Evolutionary conservation across 2,888 invertebrate species (phyloP).

Genomic region (Campopleginae sp.): DNA sequence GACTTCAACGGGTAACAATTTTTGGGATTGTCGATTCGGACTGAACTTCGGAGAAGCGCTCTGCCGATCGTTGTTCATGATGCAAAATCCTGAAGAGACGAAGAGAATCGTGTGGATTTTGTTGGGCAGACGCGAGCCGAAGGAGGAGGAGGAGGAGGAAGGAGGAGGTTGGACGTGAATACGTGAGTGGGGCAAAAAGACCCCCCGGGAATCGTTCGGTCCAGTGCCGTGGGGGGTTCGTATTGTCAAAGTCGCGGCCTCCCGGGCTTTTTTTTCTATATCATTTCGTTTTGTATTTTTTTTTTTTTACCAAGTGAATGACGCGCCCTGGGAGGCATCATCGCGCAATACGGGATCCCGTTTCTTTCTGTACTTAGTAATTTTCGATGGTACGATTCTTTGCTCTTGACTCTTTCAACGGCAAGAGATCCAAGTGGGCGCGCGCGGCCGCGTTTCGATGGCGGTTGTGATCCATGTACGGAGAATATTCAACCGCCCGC

Average conservation of each 20-base stretch:
- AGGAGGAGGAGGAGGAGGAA: constrained; percentile 30
- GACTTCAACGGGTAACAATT: not conserved
- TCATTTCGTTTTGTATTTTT: constrained; percentile 51
- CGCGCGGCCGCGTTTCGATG: constrained; percentile 45
- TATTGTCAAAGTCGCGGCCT: constrained; percentile 80
- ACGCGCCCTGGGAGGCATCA: constrained; percentile 82
- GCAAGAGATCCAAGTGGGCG: constrained; percentile 14
- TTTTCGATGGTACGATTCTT: constrained; percentile 77
- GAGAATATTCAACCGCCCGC: constrained; percentile 77
- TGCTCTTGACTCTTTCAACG: constrained; percentile 66
- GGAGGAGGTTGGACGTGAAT: constrained; percentile 71
- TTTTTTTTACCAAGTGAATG: constrained; percentile 77
- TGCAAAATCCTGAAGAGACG: constrained; percentile 1
- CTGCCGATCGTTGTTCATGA: not conserved
- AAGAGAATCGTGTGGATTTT: constrained; percentile 10
- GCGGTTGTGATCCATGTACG: constrained; percentile 73
- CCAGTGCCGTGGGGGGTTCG: constrained; percentile 76
- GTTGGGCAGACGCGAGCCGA: constrained; percentile 7
- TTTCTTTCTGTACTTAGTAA: constrained; percentile 76
- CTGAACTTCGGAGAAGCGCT: not conserved
- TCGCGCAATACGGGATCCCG: constrained; percentile 71
- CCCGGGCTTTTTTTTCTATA: constrained; percentile 73
- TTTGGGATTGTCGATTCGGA: not conserved
- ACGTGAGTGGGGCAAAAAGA: constrained; percentile 73
- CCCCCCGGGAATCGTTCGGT: constrained; percentile 79